These are phyloP conservation scores for Notiomystis cincta DNA, from an alignment of 2,113 vertebrate genomes.

Conservation along the genomic window DNA sequence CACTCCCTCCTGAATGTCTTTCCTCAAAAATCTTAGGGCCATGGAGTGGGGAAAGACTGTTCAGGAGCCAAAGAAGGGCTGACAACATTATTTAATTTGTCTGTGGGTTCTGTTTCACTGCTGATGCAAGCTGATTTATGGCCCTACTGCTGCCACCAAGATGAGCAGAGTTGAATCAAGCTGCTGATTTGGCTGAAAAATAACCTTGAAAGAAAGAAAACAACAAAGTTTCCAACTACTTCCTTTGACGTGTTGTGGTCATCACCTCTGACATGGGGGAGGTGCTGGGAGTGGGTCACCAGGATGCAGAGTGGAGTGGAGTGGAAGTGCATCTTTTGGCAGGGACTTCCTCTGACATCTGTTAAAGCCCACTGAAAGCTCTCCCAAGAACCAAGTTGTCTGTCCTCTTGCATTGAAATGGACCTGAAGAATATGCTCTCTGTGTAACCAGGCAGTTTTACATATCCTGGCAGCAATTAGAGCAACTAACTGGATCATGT, in stretches of 20 bases:
- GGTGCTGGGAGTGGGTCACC: background rate
- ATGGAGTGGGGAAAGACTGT: background rate
- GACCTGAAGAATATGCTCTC: background rate
- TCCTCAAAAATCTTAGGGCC: background rate
- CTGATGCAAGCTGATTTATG: background rate
- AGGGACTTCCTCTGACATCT: background rate
- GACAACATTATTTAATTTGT: background rate
- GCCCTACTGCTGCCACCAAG: background rate
- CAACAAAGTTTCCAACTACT: background rate
- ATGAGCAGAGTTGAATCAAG: background rate
- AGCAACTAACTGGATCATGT: background rate
- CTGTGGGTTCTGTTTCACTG: background rate
- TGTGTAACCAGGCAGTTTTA: background rate
- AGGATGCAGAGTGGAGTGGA: background rate
- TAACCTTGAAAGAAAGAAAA: background rate
- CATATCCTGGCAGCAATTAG: background rate
- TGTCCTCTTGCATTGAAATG: background rate
- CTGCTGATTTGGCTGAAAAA: background rate
- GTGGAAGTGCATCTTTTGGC: background rate
- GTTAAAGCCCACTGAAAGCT: background rate
- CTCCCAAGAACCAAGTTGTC: background rate
- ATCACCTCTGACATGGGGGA: background rate
- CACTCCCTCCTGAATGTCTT: background rate
- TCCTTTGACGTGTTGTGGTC: background rate
- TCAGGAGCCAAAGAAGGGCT: background rate